Evolutionary conservation across 1,140 invertebrate species (phyloP).

Genomic region (Rhopalosiphum maidis): DNA sequence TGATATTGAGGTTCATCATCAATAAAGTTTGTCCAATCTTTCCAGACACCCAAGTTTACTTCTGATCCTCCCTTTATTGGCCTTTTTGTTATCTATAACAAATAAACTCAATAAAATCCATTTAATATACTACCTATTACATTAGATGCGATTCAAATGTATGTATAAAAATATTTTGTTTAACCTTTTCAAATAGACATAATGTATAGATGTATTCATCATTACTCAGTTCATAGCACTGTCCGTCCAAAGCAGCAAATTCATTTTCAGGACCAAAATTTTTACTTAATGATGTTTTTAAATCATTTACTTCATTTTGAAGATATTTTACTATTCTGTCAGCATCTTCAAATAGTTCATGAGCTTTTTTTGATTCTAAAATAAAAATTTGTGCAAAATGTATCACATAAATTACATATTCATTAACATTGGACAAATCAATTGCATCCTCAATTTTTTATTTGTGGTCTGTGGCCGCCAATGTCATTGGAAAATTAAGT

Average conservation of each 20-base stretch:
- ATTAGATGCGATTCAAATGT: neutral
- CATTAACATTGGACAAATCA: neutral
- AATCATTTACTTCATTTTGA: constrained; percentile 77
- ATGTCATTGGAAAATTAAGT: neutral
- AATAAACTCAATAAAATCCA: neutral
- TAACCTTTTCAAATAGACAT: constrained; percentile 89
- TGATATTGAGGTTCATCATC: constrained; percentile 3
- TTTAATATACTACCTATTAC: neutral
- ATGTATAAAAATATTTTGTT: neutral
- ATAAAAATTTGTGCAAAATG: neutral
- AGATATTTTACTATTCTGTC: constrained; percentile 79
- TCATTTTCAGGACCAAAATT: constrained; percentile 93
- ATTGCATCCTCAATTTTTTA: neutral
- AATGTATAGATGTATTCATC: constrained; percentile 94
- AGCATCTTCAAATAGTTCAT: constrained; percentile 79
- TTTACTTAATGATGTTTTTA: constrained; percentile 78
- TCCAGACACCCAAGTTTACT: constrained; percentile 19
- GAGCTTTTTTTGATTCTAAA: constrained; percentile 77
- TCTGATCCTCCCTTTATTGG: neutral
- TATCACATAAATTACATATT: neutral
- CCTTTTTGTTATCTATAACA: neutral
- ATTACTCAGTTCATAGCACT: constrained; percentile 92
- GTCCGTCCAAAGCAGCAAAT: constrained; percentile 84
- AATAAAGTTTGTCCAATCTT: neutral
- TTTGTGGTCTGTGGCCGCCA: neutral